These are phyloP conservation scores for Lasioglossum zephyrum DNA, from an alignment of 2,888 invertebrate species.

Conservation along the genomic window DNA sequence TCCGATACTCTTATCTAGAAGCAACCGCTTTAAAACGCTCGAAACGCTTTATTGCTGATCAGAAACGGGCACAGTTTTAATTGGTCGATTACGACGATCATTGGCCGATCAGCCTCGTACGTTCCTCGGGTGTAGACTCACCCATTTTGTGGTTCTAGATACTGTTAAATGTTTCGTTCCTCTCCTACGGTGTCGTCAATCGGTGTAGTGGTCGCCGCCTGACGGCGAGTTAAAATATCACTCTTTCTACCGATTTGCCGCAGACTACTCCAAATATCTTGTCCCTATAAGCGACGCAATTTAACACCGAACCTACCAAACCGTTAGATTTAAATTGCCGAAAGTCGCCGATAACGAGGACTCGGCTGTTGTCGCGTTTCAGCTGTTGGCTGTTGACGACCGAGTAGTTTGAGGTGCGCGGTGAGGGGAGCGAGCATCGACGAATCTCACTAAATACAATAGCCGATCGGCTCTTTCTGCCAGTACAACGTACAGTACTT, in stretches of 20 bases:
- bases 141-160: background rate
- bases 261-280: background rate
- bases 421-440: too few species aligned
- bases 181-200: background rate
- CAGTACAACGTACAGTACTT: too few species aligned
- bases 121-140: background rate
- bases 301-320: background rate
- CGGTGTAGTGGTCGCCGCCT: background rate
- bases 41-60: conserved; percentile 6
- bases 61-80: background rate
- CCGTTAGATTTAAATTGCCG: too few species aligned
- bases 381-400: too few species aligned
- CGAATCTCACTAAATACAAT: too few species aligned
- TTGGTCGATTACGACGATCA: background rate
- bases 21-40: background rate
- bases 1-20: conserved; percentile 8
- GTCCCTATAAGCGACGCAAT: background rate
- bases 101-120: background rate
- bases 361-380: too few species aligned
- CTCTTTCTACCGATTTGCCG: background rate
- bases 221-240: background rate
- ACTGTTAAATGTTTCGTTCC: background rate
- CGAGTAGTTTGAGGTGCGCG: too few species aligned
- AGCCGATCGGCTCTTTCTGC: too few species aligned
- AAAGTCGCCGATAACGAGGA: too few species aligned